phyloP scores from a whole-genome alignment of 2,113 vertebrate species.

The Coptodon bakossiorum region DNA sequence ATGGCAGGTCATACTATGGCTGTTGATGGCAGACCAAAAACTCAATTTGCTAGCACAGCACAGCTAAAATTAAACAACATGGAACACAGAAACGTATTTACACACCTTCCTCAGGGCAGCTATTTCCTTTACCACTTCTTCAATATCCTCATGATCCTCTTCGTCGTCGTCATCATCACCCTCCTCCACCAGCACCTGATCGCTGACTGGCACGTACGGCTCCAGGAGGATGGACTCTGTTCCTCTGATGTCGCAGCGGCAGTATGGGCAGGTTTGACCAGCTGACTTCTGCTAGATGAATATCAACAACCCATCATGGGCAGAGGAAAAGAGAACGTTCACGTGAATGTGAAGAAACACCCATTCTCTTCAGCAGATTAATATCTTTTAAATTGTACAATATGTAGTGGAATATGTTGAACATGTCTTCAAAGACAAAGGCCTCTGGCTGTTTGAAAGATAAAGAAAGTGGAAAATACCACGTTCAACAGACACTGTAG shows the following conservation, averaged over 20 bases:
- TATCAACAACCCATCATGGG: neutral
- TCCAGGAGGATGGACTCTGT: constrained; percentile 67
- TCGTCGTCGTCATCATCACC: constrained; percentile 39
- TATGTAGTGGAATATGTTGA: neutral
- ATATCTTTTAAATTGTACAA: neutral
- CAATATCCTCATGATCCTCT: constrained; percentile 73
- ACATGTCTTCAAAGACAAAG: neutral
- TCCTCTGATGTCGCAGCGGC: constrained; percentile 79
- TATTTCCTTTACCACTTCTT: constrained; percentile 66
- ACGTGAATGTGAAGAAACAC: neutral
- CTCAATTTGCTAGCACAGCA: neutral
- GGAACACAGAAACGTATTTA: neutral
- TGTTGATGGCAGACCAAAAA: neutral
- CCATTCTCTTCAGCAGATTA: neutral
- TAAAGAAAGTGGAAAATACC: constrained; percentile 6
- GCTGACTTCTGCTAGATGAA: constrained; percentile 68
- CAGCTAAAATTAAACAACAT: neutral
- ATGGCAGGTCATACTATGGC: neutral
- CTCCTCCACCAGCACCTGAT: neutral
- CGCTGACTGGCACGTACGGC: constrained; percentile 8
- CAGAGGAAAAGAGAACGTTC: neutral
- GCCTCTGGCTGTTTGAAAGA: neutral
- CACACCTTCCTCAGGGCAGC: constrained; percentile 56
- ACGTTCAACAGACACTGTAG: neutral
- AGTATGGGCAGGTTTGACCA: constrained; percentile 82